phyloP scores from a whole-genome alignment of 2,113 vertebrate genomes.

The Callocephalon fimbriatum region DNA sequence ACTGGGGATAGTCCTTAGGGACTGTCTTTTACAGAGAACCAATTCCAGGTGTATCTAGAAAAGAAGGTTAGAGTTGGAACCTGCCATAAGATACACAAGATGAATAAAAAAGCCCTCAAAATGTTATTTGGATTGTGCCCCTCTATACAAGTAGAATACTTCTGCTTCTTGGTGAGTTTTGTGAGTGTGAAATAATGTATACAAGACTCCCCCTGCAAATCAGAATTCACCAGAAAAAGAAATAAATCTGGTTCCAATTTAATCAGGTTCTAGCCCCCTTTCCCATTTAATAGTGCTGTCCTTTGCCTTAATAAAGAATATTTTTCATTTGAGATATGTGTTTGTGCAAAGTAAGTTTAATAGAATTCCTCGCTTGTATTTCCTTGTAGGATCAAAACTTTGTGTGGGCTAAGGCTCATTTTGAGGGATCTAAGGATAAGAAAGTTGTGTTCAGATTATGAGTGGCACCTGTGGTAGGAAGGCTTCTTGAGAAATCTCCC shows the following conservation, averaged over 20 bases:
- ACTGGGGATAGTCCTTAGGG: background rate
- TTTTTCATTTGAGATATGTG: background rate
- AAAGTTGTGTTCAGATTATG: background rate
- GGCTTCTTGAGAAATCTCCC: background rate
- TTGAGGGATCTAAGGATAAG: background rate
- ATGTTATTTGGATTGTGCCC: background rate
- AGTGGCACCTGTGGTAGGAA: background rate
- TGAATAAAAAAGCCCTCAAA: background rate
- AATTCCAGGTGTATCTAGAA: background rate
- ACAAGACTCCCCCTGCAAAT: background rate
- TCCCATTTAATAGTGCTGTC: background rate
- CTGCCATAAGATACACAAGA: background rate
- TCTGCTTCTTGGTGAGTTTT: background rate
- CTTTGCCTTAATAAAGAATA: background rate
- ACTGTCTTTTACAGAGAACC: background rate
- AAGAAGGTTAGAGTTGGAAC: background rate
- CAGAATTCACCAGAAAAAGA: background rate
- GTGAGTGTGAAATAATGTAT: background rate
- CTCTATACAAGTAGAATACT: background rate
- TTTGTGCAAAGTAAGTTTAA: background rate
- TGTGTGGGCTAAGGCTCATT: background rate
- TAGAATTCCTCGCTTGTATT: background rate
- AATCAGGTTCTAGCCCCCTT: background rate
- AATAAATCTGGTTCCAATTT: background rate
- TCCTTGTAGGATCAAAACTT: background rate